Conservation (phyloP, 2,113 vertebrate species). For the Gopherus evgoodei region DNA sequence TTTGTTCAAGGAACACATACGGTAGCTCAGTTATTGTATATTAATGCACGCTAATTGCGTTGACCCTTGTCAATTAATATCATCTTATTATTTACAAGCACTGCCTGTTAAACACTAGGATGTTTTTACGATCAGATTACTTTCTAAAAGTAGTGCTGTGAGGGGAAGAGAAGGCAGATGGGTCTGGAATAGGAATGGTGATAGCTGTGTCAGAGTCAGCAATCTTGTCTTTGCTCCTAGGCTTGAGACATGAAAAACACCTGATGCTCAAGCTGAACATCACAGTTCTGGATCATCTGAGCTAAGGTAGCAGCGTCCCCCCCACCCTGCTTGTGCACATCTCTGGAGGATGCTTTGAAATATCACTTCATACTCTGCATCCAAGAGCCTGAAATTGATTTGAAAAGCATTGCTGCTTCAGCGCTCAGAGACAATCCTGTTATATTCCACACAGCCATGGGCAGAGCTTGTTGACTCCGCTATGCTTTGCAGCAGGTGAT, state of each 20-base stretch:
- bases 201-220: neutral
- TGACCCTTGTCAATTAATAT: neutral
- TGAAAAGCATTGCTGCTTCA: conserved; percentile 33
- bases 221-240: neutral
- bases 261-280: neutral
- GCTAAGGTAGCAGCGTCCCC: neutral
- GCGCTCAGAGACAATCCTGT: neutral
- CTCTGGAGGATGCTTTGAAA: conserved; percentile 45
- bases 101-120: neutral
- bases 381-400: conserved; percentile 38
- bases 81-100: neutral
- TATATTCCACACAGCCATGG: neutral
- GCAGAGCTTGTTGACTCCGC: neutral
- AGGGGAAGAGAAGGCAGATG: neutral
- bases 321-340: neutral
- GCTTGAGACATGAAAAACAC: neutral
- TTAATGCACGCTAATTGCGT: neutral
- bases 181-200: neutral
- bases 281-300: neutral
- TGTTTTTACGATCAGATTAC: neutral
- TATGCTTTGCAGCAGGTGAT: neutral
- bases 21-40: neutral
- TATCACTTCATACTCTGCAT: conserved; percentile 5
- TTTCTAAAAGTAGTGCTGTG: neutral
- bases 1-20: neutral